phyloP scores from a whole-genome alignment of 1,140 invertebrate genomes.

The Gryllus bimaculatus region DNA sequence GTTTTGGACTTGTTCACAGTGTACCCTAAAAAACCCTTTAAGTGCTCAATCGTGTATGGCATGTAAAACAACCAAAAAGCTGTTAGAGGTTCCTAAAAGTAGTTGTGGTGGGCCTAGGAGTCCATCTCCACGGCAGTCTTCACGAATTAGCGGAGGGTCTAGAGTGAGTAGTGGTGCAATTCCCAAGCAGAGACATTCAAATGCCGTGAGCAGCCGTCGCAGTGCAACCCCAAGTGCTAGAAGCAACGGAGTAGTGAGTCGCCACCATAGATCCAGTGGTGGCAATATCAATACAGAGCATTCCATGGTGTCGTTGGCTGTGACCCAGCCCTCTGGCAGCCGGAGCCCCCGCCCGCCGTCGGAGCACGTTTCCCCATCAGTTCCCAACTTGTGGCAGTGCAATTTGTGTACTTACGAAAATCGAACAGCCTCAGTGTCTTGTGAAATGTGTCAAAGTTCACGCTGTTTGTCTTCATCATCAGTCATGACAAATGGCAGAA shows the following conservation, averaged over 20 bases:
- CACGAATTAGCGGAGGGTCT: constrained; percentile 15
- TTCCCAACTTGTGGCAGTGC: constrained; percentile 56
- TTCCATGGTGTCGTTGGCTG: neutral
- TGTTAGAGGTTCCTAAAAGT: constrained; percentile 28
- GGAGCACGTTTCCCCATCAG: neutral
- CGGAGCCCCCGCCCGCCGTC: neutral
- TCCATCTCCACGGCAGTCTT: constrained; percentile 35
- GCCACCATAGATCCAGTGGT: constrained; percentile 9
- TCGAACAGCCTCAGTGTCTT: constrained; percentile 51
- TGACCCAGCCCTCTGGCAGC: neutral
- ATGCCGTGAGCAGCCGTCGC: neutral
- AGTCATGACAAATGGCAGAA: constrained; percentile 20
- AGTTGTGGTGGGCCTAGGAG: constrained; percentile 29
- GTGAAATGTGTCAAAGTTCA: constrained; percentile 75
- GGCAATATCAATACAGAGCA: neutral
- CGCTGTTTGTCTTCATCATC: constrained; percentile 28
- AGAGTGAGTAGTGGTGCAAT: constrained; percentile 27
- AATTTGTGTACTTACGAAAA: constrained; percentile 74
- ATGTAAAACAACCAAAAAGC: constrained; percentile 50
- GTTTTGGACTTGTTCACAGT: constrained; percentile 64
- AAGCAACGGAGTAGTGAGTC: constrained; percentile 22
- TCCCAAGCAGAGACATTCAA: constrained; percentile 27
- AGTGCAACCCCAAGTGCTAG: constrained; percentile 1
- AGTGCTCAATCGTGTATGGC: constrained; percentile 61
- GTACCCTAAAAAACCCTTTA: constrained; percentile 75